A percentile compares a stretch with the other conserved stretches of the same genome.
These are phyloP conservation scores for Hoplostethus atlanticus DNA, from an alignment of 2,797 vertebrate species.

Conservation along the genomic window DNA sequence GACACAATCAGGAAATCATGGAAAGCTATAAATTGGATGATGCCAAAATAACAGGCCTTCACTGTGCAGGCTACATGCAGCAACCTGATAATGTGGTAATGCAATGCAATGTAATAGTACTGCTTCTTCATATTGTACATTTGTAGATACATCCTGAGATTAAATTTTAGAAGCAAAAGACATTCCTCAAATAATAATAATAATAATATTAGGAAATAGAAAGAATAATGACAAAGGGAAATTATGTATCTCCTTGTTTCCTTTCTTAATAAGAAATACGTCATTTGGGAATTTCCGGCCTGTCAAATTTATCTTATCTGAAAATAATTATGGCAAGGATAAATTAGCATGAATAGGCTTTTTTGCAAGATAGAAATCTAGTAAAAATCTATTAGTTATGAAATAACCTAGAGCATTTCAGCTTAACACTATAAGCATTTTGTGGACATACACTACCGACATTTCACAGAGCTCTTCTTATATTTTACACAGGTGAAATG, in stretches of 20 bases:
- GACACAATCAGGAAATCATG: constrained; percentile 8
- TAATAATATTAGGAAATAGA: constrained; percentile 2
- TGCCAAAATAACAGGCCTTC: constrained; percentile 37
- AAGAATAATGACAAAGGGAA: constrained; percentile 8
- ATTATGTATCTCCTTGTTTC: constrained; percentile 9
- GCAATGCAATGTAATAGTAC: neutral
- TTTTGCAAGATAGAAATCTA: neutral
- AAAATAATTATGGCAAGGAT: neutral
- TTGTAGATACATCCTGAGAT: neutral
- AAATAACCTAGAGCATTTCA: no score
- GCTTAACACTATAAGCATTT: neutral
- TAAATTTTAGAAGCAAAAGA: neutral
- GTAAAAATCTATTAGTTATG: no score
- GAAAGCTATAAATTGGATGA: constrained; percentile 15
- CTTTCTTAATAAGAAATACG: constrained; percentile 11
- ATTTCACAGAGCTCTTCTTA: neutral
- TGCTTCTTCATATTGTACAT: neutral
- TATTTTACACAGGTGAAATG: neutral
- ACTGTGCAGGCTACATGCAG: constrained; percentile 9
- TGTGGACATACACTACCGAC: neutral
- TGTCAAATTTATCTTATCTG: constrained; percentile 23
- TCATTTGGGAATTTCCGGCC: constrained; percentile 21
- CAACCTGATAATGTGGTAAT: neutral
- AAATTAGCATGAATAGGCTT: neutral
- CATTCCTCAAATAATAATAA: constrained; percentile 10